A percentile compares a stretch with the other conserved stretches of the same genome.
phyloP scores from a whole-genome alignment of 2,113 vertebrate species.

The Dicaeum eximium region DNA sequence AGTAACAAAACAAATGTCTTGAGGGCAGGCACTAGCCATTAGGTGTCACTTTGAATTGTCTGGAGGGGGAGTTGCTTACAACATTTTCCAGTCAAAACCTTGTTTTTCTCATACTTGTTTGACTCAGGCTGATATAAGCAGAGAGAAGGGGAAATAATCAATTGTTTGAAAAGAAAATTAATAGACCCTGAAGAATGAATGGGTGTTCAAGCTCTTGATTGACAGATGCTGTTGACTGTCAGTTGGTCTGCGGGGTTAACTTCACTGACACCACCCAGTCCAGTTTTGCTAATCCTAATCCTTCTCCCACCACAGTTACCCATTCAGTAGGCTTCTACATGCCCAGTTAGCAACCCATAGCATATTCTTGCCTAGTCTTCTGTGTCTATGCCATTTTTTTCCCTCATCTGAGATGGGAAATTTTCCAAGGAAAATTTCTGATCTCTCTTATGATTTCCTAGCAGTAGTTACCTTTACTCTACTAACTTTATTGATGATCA shows the following conservation, averaged over 20 bases:
- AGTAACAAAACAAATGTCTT: neutral
- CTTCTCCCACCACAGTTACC: neutral
- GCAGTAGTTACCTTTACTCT: neutral
- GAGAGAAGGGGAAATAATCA: neutral
- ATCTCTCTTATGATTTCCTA: neutral
- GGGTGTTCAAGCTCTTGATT: neutral
- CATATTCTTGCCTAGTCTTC: neutral
- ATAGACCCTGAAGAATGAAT: neutral
- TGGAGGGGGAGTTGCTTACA: neutral
- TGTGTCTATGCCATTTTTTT: neutral
- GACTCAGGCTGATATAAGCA: neutral
- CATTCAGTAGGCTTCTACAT: neutral
- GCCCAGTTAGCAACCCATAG: neutral
- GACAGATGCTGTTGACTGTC: neutral
- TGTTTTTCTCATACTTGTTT: neutral
- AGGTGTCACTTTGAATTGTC: neutral
- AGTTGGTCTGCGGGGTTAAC: neutral
- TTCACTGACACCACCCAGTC: rapidly evolving
- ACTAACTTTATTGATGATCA: neutral
- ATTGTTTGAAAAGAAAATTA: neutral
- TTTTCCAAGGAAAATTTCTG: neutral
- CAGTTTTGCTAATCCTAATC: neutral
- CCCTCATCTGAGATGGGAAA: rapidly evolving
- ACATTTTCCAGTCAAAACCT: neutral
- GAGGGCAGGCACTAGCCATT: neutral